These are phyloP conservation scores for Lates calcarifer DNA, from an alignment of 2,113 vertebrate species.

Conservation along the genomic window DNA sequence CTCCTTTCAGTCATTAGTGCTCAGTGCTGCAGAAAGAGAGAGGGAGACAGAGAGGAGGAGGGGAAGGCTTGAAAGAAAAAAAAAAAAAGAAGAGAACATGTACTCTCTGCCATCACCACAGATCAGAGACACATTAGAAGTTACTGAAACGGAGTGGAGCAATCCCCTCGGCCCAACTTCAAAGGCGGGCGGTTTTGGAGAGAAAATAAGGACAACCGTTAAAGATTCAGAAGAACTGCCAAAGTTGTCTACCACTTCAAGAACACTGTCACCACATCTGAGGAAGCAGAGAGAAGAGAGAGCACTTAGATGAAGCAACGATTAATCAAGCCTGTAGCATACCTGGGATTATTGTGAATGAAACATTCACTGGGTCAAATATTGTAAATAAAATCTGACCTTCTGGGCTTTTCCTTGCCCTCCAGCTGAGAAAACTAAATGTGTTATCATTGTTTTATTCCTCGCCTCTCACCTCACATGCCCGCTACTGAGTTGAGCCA, in stretches of 20 bases:
- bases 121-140: constrained; percentile 80
- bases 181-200: constrained; percentile 65
- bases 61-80: constrained; percentile 23
- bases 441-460: constrained; percentile 15
- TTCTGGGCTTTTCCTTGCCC: constrained; percentile 1
- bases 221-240: constrained; percentile 75
- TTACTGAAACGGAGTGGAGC: constrained; percentile 64
- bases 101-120: constrained; percentile 64
- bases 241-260: constrained; percentile 57
- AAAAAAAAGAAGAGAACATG: constrained; percentile 39
- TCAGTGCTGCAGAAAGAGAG: constrained; percentile 27
- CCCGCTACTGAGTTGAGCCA: not conserved
- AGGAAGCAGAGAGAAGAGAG: constrained; percentile 42
- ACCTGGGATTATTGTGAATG: constrained; percentile 8
- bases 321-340: constrained; percentile 10
- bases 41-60: not conserved
- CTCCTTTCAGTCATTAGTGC: constrained; percentile 37
- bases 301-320: constrained; percentile 4
- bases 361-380: constrained; percentile 3
- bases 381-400: constrained; percentile 16
- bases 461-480: constrained; percentile 16
- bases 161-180: constrained; percentile 79
- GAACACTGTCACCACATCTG: constrained; percentile 56
- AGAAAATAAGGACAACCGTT: constrained; percentile 72
- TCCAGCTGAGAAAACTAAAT: constrained; percentile 33